Percentiles rank a stretch among this genome's conserved stretches.
These are phyloP conservation scores for Ciconia nigra DNA, from an alignment of 2,797 vertebrate species.

Conservation along the genomic window DNA sequence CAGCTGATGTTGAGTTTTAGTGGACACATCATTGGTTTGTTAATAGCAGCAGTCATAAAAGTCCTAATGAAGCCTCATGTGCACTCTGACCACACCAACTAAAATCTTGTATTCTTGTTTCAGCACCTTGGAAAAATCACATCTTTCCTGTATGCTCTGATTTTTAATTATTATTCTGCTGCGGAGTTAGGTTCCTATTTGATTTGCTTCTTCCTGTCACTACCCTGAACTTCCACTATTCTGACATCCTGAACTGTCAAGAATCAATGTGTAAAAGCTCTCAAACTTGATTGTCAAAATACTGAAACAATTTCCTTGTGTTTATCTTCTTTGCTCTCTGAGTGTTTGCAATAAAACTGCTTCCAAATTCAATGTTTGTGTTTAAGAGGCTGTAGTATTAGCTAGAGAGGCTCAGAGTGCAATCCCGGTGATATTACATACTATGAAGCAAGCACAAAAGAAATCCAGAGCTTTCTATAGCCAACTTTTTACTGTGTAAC, in stretches of 20 bases:
- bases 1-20: constrained; percentile 12
- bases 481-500: background rate
- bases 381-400: constrained; percentile 28
- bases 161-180: background rate
- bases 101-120: background rate
- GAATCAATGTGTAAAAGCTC: background rate
- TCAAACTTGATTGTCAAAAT: constrained; percentile 19
- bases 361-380: constrained; percentile 40
- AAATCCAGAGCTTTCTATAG: background rate
- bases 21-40: constrained; percentile 20
- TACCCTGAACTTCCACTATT: background rate
- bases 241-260: background rate
- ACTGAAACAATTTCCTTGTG: constrained; percentile 34
- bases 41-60: constrained; percentile 34
- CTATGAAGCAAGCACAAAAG: background rate
- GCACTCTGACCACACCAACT: background rate
- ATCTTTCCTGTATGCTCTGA: background rate
- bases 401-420: constrained; percentile 4
- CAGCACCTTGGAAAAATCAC: background rate
- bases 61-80: background rate
- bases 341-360: constrained; percentile 19
- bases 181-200: background rate
- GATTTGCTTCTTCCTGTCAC: background rate
- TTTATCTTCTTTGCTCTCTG: background rate
- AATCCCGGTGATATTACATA: background rate